Evolutionary conservation across 2,888 invertebrate species (phyloP), one percentile per base, ranked within the genome.

Genomic region (Matsumyia berberina): DNA sequence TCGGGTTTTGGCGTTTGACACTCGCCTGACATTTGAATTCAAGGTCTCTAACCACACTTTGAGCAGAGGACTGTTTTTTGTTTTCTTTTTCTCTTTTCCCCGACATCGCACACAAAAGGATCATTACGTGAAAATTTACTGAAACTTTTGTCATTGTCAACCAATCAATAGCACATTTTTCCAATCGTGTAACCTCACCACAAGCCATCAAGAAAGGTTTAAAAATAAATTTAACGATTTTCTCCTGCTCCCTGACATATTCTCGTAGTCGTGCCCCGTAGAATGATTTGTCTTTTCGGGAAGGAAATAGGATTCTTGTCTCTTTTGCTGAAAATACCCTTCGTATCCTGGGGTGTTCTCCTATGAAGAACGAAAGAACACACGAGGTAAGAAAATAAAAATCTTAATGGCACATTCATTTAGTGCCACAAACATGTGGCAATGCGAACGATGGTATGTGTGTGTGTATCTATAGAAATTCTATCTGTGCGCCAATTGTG

Each of bases 401-500:
- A 51, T 58, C 81, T 58, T 82, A 82, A 82, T 82, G 77, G 81
- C 81, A 82, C 81, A 82, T 82, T 82, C 70, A 82, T 82, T 77
- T 82, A 58, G 64, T 70, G 77, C 81, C 81, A 77, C 81, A 82
- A 82, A 76, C 81, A 77, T 82, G 81, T 82, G 76, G 81, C 57
- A 37, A 60, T 46, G 39, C 39, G 42, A 73, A 60, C 58, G 55
- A 35, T 33, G 19, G 66, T 58, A n/a, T 42, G 8, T 33, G 24
- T 31, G 12, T 12, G 8, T 57, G 15, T 15, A 31, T 29, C 5
- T 31, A 12, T 37, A 60, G 76, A 81, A 69, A 76, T 69, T 69
- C 62, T 70, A 77, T 82, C 69, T 70, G 24, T 70, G 24, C 46
- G 46, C 76, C 81, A 76, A 81, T 81, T 76, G 81, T 76, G 49